phyloP scores from a whole-genome alignment of 2,113 vertebrate species.

The Gambusia affinis region DNA sequence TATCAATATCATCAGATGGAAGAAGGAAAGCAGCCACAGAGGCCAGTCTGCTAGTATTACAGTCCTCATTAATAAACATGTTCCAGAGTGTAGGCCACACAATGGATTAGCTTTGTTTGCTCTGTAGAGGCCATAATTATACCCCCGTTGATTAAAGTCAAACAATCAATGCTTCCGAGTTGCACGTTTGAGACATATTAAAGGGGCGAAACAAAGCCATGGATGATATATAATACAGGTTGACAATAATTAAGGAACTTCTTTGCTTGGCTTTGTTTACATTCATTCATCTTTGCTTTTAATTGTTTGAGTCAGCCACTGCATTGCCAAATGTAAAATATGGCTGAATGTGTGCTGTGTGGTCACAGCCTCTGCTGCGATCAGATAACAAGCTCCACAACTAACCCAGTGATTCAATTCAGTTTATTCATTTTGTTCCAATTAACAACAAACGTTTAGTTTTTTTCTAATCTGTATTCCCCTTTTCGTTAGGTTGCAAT shows the following conservation, averaged over 20 bases:
- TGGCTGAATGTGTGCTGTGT: no score
- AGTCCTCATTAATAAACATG: constrained; percentile 28
- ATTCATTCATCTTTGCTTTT: neutral
- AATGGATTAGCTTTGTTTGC: constrained; percentile 50
- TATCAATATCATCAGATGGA: constrained; percentile 13
- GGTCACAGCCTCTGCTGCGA: no score
- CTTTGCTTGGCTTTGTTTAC: neutral
- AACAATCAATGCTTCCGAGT: neutral
- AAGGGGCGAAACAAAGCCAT: constrained; percentile 22
- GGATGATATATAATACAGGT: neutral
- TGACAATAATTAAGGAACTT: constrained; percentile 12
- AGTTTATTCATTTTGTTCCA: no score
- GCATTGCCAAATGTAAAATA: neutral
- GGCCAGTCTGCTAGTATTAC: neutral
- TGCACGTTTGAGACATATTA: neutral
- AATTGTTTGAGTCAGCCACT: neutral
- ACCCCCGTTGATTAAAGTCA: constrained; percentile 20
- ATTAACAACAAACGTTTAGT: no score
- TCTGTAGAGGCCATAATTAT: constrained; percentile 28
- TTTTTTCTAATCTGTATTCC: no score
- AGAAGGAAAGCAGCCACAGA: neutral
- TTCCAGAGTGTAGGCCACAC: constrained; percentile 31
- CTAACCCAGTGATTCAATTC: no score
- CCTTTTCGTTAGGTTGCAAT: no score
- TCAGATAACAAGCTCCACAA: no score